A percentile compares a stretch with the other conserved stretches of the same genome.
Conservation (phyloP, 1,140 invertebrate species). For the Leptoteleia sp. region DNA sequence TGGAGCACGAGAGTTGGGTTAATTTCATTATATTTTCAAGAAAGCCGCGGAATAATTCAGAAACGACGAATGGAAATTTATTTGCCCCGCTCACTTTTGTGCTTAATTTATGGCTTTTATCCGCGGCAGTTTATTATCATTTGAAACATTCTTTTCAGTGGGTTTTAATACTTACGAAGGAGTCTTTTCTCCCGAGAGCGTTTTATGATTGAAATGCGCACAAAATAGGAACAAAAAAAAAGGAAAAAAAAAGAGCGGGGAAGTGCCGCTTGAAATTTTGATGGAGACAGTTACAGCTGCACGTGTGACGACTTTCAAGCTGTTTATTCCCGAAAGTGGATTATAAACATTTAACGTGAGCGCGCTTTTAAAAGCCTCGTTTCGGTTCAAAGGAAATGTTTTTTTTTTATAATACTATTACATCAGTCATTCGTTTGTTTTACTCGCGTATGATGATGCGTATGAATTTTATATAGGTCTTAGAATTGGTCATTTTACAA, state of each 20-base stretch:
- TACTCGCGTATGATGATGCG: no score
- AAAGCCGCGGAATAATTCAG: constrained; percentile 14
- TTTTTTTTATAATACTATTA: neutral
- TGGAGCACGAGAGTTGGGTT: no score
- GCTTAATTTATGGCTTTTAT: constrained; percentile 30
- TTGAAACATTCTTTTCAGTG: constrained; percentile 18
- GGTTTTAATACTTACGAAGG: constrained; percentile 6
- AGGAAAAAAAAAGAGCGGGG: constrained; percentile 11
- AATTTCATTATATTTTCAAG: no score
- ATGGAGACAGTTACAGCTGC: constrained; percentile 20
- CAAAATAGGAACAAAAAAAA: no score
- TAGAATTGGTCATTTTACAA: no score
- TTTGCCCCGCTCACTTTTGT: constrained; percentile 12
- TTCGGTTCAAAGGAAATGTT: constrained; percentile 1
- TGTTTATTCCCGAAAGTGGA: constrained; percentile 38
- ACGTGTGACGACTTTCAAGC: constrained; percentile 31
- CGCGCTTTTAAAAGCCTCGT: no score
- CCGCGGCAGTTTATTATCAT: constrained; percentile 12
- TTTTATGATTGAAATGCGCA: constrained; percentile 23
- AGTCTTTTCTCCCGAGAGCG: constrained; percentile 5
- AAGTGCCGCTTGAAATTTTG: constrained; percentile 11
- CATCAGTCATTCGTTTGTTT: no score
- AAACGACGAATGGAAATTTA: constrained; percentile 25
- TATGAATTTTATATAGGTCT: no score
- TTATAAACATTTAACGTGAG: constrained; percentile 50